These are phyloP conservation scores for Nymphicus hollandicus DNA, from an alignment of 2,113 vertebrate genomes.

Conservation along the genomic window DNA sequence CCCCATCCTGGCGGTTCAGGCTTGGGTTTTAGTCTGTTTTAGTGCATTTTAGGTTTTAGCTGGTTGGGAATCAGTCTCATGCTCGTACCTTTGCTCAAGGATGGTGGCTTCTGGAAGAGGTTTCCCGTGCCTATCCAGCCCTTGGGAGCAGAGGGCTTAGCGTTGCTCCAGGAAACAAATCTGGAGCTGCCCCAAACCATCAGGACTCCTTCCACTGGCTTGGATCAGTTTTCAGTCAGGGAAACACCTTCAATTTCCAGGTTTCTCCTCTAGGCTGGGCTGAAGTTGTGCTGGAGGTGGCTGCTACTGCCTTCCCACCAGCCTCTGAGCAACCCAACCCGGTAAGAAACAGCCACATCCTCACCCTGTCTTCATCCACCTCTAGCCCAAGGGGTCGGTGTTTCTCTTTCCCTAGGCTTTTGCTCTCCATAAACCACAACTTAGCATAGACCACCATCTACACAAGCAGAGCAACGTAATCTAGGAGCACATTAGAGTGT, in stretches of 20 bases:
- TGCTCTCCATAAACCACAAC: conserved; percentile 11
- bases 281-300: background rate
- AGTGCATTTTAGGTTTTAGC: background rate
- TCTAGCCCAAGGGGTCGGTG: background rate
- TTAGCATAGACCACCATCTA: conserved; percentile 47
- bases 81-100: background rate
- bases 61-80: background rate
- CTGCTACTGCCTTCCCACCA: background rate
- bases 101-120: background rate
- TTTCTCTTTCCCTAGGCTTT: background rate
- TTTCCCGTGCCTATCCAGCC: background rate
- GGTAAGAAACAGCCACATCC: background rate
- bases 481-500: conserved; percentile 63
- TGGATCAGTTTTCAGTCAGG: background rate
- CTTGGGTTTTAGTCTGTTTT: background rate
- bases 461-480: conserved; percentile 67
- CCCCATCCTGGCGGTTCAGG: background rate
- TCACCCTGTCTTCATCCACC: background rate
- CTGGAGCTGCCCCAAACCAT: background rate
- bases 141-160: background rate
- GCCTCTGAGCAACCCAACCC: background rate
- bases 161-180: background rate
- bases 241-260: background rate
- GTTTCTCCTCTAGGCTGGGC: background rate
- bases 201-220: background rate